Evolutionary conservation across 35 echinoderm and acorn worm genomes (phyloP), one percentile per base, ranked within the genome.

Genomic region (Chiridota heheva): DNA sequence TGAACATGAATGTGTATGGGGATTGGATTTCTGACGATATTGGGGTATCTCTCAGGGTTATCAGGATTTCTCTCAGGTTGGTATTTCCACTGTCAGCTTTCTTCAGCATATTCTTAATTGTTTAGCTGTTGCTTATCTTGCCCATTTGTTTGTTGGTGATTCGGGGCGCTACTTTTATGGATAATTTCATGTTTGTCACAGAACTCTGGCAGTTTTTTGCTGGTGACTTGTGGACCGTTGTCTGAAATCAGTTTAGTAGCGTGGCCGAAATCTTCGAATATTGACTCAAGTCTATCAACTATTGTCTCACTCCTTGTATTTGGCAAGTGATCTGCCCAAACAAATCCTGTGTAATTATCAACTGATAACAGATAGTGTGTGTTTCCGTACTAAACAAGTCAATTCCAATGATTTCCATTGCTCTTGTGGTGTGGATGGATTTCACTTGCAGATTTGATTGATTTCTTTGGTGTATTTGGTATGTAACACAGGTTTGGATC

Each of bases 191-290:
- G 46, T 58, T 58, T 61, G 15, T 78, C 5, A 1, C 77, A 66
- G 53, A 81, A 65, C 33, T 62, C 33, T 64, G 36, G 25, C 56
- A 81, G 6, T 32, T 33, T 40, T 29, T 81, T 44, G 58, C 57
- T 64, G 55, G 77, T 64, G 0, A 81, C 34, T 32, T 81, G 77
- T 33, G 1, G 58, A 26, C 58, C 36, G 26, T 81, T 65, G 77
- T 81, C 77, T 66, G 77, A 81, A 30, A 81, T 81, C 7, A 81
- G 20, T 63, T 58, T 81, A 24, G 77, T 81, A 10, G 77, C 36
- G 29, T 32, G 56, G 30, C 77, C 77, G 24, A 64, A 63, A 10
- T 63, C 34, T 62, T 56, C 36, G 28, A 60, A 78, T 1, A 78
- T 78, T 17, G 74, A 58, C 28, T 78, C 74, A 26, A 78, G 74